Conservation (phyloP, 2,113 vertebrate genomes). For the Atherinomorus stipes region DNA sequence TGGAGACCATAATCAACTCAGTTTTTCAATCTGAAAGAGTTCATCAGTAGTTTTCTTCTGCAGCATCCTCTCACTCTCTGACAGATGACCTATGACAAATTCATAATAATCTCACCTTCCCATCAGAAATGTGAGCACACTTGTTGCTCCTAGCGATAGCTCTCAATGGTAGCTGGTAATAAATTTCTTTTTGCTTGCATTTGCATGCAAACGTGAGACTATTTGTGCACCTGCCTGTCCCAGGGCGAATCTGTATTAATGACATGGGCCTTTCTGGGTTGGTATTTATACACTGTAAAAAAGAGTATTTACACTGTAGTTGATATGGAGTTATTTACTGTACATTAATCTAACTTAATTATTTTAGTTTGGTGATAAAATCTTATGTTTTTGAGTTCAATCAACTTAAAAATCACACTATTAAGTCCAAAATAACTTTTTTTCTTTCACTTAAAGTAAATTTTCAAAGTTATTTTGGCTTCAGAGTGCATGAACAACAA, state of each 20-base stretch:
- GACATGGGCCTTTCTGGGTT: conserved; percentile 42
- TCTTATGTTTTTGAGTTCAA: no score
- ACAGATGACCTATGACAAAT: conserved; percentile 29
- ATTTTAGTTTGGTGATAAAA: no score
- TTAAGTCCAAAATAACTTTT: no score
- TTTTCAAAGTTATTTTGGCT: no score
- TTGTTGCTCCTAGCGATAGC: conserved; percentile 64
- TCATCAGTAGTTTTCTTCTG: conserved; percentile 29
- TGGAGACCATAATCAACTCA: conserved; percentile 31
- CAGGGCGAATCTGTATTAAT: conserved; percentile 38
- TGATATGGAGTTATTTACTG: no score
- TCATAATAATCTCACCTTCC: conserved; percentile 44
- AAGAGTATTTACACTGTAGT: no score
- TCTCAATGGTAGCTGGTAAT: conserved; percentile 22
- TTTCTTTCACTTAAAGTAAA: no score
- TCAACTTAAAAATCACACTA: no score
- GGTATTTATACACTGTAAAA: no score
- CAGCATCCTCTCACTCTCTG: conserved; percentile 16
- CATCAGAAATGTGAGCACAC: conserved; percentile 29
- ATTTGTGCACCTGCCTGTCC: conserved; percentile 9
- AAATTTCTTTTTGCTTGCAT: conserved; percentile 18
- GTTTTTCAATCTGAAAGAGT: conserved; percentile 45
- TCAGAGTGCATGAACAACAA: no score
- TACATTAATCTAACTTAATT: no score
- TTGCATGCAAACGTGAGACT: conserved; percentile 19